These are phyloP conservation scores for Lymantria dispar DNA, from an alignment of 2,888 invertebrate species.

Conservation along the genomic window DNA sequence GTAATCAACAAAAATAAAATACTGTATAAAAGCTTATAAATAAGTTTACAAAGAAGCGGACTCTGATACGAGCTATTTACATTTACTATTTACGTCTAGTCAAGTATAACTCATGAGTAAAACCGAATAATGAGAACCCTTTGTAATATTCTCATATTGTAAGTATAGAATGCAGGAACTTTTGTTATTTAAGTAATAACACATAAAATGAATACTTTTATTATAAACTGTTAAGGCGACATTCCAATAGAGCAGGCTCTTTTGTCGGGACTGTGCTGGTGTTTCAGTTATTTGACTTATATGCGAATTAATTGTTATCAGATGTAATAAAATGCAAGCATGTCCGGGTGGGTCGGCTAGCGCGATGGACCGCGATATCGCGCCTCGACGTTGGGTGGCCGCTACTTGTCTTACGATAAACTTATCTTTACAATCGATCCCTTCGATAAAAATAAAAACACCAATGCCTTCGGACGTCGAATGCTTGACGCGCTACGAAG, in stretches of 20 bases:
- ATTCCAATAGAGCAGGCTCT: slow-evolving; percentile 41
- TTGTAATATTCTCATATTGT: slow-evolving; percentile 21
- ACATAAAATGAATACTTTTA: slow-evolving; percentile 44
- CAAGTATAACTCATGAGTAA: slow-evolving; percentile 23
- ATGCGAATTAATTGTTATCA: slow-evolving; percentile 75
- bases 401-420: slow-evolving; percentile 81
- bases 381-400: slow-evolving; percentile 65
- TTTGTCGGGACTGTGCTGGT: slow-evolving; percentile 35
- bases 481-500: slow-evolving; percentile 70
- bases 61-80: slow-evolving; percentile 25
- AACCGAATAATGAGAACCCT: slow-evolving; percentile 23
- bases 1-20: slow-evolving; percentile 34
- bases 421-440: slow-evolving; percentile 81
- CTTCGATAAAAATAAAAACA: slow-evolving; percentile 75
- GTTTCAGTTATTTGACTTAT: slow-evolving; percentile 74
- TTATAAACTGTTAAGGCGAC: slow-evolving; percentile 41
- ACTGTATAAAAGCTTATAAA: slow-evolving; percentile 26
- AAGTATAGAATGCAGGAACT: slow-evolving; percentile 32
- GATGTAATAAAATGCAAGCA: slow-evolving; percentile 76
- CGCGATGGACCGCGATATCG: slow-evolving; percentile 41
- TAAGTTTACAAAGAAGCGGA: slow-evolving; percentile 33
- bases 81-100: slow-evolving; percentile 26
- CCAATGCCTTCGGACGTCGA: slow-evolving; percentile 61
- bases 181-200: slow-evolving; percentile 36
- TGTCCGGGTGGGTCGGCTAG: slow-evolving; percentile 47